Percentiles rank a stretch among this genome's conserved stretches.
These are phyloP conservation scores for Gavialis gangeticus DNA, from an alignment of 2,113 vertebrate species.

Conservation along the genomic window DNA sequence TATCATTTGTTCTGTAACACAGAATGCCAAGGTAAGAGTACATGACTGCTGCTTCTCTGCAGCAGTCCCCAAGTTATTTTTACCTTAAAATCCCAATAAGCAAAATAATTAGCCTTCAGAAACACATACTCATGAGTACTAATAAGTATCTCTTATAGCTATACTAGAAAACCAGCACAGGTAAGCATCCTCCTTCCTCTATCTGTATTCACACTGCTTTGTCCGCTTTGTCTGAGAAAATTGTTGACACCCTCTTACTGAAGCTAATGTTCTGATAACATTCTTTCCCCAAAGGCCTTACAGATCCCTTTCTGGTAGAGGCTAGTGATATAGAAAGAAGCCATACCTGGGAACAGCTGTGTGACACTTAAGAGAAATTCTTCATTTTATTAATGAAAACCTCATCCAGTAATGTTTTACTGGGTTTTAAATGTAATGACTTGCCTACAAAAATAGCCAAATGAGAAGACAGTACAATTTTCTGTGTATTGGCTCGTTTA, in stretches of 20 bases:
- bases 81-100: background rate
- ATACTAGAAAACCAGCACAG: too few relatives aligned
- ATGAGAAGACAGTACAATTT: background rate
- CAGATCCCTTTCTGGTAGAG: background rate
- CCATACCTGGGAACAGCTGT: background rate
- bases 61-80: background rate
- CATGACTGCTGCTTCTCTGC: background rate
- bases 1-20: background rate
- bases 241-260: background rate
- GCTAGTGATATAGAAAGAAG: background rate
- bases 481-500: background rate
- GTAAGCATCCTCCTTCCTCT: too few relatives aligned
- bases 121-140: background rate
- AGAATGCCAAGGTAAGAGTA: background rate
- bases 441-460: background rate
- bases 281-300: background rate
- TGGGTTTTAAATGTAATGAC: fast-evolving
- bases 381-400: background rate
- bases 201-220: too few relatives aligned
- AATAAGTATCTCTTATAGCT: too few relatives aligned
- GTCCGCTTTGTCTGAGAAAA: background rate
- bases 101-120: background rate
- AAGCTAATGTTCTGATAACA: background rate
- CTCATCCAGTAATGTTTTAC: background rate
- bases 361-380: background rate